Conservation (phyloP, 2,888 invertebrate genomes). For the Argyresthia albistria region DNA sequence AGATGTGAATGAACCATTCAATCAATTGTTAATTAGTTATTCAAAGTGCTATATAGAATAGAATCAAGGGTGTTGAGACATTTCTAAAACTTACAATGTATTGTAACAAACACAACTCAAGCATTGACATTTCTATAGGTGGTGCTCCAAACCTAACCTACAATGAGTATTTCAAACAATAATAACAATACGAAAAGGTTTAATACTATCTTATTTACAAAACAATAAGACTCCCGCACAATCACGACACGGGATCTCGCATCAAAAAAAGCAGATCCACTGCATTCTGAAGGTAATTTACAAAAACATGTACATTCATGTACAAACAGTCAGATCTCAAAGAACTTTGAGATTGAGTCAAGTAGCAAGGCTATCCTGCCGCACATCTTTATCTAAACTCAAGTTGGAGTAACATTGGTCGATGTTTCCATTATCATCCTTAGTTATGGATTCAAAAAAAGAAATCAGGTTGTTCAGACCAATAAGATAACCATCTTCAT, state of each 20-base stretch:
- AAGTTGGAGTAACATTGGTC: slow-evolving; percentile 43
- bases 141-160: slow-evolving; percentile 37
- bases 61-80: too few species aligned
- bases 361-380: slow-evolving; percentile 55
- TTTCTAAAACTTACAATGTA: too few species aligned
- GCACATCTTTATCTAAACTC: slow-evolving; percentile 46
- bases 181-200: slow-evolving; percentile 30
- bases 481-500: slow-evolving; percentile 95
- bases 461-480: slow-evolving; percentile 92
- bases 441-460: slow-evolving; percentile 80
- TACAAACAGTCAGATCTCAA: slow-evolving; percentile 26
- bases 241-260: neutral
- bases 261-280: neutral
- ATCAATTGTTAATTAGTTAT: too few species aligned
- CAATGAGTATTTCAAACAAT: slow-evolving; percentile 57
- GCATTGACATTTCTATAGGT: slow-evolving; percentile 14
- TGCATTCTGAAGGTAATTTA: neutral
- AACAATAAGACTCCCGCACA: slow-evolving; percentile 11
- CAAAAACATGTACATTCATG: neutral
- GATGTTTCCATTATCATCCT: slow-evolving; percentile 54
- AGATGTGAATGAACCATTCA: too few species aligned
- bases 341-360: slow-evolving; percentile 30
- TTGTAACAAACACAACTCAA: neutral
- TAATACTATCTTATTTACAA: slow-evolving; percentile 53
- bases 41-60: too few species aligned